These are phyloP conservation scores for Apodemia hepburni DNA, from an alignment of 2,888 invertebrate species.

Conservation along the genomic window DNA sequence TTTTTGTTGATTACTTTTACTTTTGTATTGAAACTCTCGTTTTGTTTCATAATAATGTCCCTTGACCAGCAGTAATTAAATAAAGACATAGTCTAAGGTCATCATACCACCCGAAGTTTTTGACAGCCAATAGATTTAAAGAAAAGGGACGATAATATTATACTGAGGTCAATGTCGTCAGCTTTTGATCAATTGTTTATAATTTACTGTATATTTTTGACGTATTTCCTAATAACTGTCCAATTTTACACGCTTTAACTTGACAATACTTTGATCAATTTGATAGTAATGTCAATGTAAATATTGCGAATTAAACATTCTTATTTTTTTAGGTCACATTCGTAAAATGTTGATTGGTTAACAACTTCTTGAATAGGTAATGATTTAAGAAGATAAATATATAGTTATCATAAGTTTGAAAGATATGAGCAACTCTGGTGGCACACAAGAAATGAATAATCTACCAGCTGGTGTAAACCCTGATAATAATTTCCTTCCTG, in stretches of 20 bases:
- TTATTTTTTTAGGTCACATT: slow-evolving; percentile 55
- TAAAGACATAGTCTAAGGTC: slow-evolving; percentile 17
- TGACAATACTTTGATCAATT: slow-evolving; percentile 39
- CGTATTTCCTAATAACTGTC: not conserved
- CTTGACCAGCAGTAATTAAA: slow-evolving; percentile 8
- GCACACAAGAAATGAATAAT: slow-evolving; percentile 60
- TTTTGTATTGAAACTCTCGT: slow-evolving; percentile 35
- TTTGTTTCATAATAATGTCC: slow-evolving; percentile 9
- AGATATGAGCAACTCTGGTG: slow-evolving; percentile 60
- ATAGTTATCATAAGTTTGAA: slow-evolving; percentile 7
- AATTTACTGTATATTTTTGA: slow-evolving; percentile 13
- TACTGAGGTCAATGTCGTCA: slow-evolving; percentile 37
- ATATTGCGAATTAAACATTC: slow-evolving; percentile 27
- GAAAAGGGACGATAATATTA: slow-evolving; percentile 17
- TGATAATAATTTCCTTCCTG: slow-evolving; percentile 75
- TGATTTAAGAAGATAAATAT: slow-evolving; percentile 18
- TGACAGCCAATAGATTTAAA: not conserved
- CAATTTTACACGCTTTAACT: slow-evolving; percentile 45
- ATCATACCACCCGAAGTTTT: slow-evolving; percentile 12
- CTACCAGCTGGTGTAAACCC: slow-evolving; percentile 71
- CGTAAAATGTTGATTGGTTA: slow-evolving; percentile 45
- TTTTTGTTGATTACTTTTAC: slow-evolving; percentile 53
- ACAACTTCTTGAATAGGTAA: slow-evolving; percentile 22
- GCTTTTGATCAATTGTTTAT: slow-evolving; percentile 31
- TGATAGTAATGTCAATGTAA: slow-evolving; percentile 15